phyloP scores from a whole-genome alignment of 2,888 invertebrate species.

The Pandemis heparana region DNA sequence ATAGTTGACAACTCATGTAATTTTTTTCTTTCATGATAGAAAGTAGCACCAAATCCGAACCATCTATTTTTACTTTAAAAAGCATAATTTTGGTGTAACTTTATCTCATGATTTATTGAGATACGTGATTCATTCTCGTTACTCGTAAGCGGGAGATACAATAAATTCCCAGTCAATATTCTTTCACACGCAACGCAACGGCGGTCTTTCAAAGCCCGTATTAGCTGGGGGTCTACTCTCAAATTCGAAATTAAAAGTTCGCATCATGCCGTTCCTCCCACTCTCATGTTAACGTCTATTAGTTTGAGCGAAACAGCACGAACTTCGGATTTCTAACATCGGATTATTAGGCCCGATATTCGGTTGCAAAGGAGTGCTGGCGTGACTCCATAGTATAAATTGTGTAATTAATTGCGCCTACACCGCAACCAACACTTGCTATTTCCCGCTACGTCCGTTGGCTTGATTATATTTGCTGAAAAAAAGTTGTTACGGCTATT shows the following conservation, averaged over 20 bases:
- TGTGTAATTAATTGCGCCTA: constrained; percentile 58
- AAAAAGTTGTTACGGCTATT: not conserved
- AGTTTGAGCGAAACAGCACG: too few relatives aligned
- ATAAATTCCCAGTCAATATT: constrained; percentile 26
- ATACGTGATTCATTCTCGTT: constrained; percentile 3
- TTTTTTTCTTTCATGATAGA: too few relatives aligned
- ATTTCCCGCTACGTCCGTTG: constrained; percentile 46
- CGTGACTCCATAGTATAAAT: constrained; percentile 63
- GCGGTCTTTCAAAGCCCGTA: not conserved
- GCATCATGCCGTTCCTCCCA: too few relatives aligned
- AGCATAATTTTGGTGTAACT: not conserved
- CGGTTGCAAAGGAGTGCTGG: constrained; percentile 44
- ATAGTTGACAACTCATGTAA: too few relatives aligned
- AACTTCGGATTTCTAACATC: too few relatives aligned
- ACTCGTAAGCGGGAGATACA: constrained; percentile 1
- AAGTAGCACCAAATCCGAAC: too few relatives aligned
- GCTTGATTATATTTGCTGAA: constrained; percentile 11
- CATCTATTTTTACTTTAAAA: not conserved
- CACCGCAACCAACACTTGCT: constrained; percentile 56
- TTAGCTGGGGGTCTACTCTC: too few relatives aligned
- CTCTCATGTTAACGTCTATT: too few relatives aligned
- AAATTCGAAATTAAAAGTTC: too few relatives aligned
- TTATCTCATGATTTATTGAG: not conserved
- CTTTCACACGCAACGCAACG: constrained; percentile 37
- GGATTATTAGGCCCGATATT: constrained; percentile 22